Evolutionary conservation across 2,888 invertebrate species (phyloP), one percentile per base, ranked within the genome.

Genomic region (Proisotoma minuta): DNA sequence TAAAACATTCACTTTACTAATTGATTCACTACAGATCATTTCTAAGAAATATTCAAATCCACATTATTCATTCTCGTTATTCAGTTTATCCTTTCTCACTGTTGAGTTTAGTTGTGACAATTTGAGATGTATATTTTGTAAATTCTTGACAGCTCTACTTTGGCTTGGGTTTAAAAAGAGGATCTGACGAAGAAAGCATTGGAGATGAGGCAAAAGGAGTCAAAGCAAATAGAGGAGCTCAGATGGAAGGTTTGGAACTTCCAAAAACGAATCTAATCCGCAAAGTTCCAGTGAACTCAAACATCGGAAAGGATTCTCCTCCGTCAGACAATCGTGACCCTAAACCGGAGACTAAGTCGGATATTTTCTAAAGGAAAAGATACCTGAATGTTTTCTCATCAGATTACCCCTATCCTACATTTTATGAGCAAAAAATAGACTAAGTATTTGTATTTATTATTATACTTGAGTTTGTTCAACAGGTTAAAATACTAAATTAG

Each of bases 271-370:
- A 59, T 12, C 57, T 49, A 23, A 27, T 54, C 22, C 22, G 54
- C 12, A 29, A 57, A 29, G 58, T 34, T 34, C 34, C 48, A 28
- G 61, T 58, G 5, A 61, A 62, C 40, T 61, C 65, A 27, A 56
- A 54, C 24, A 58, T 61, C 54, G 59, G 34, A 34, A 34, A 15
- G 15, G 15, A 34, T 34, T 34, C 34, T 34, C 15, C 34, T 34
- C 34, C 34, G 8, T 34, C 49, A 5, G 26, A 56, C 26, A 50
- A 62, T 20, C 65, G 59, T 18, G 62, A 65, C 2, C 62, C 63
- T 48, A 68, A 68, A 53, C 71, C 71, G 4, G 71, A 72, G 57
- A 72, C 71, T 18, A 72, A 70, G 60, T 72, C 71, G 27, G 71
- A 72, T 63, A 10, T 70, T 51, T 56, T 65, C 22, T 63, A 39